Conservation (phyloP, 2,888 invertebrate species). For the Galeruca laticollis region DNA sequence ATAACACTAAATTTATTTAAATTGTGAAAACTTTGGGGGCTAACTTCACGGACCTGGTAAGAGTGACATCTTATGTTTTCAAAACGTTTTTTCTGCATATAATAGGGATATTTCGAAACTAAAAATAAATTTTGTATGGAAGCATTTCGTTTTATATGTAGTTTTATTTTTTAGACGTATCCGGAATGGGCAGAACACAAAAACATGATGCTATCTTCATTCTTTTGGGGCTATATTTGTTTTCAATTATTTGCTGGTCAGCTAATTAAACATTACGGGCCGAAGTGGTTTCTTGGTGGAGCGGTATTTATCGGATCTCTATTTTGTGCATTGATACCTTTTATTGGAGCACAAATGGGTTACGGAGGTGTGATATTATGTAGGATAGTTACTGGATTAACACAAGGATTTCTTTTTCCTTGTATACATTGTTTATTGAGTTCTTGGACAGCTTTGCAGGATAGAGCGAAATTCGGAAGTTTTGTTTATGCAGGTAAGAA, state of each 20-base stretch:
- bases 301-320: conserved; percentile 72
- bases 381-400: conserved; percentile 53
- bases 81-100: too few species aligned
- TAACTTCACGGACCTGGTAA: too few species aligned
- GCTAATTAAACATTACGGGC: conserved; percentile 80
- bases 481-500: conserved; percentile 72
- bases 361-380: conserved; percentile 50
- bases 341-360: conserved; percentile 43
- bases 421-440: conserved; percentile 78
- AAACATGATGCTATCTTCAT: conserved; percentile 75
- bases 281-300: conserved; percentile 74
- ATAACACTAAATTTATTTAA: too few species aligned
- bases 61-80: too few species aligned
- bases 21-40: too few species aligned
- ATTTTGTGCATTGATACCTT: conserved; percentile 72
- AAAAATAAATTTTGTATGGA: not conserved
- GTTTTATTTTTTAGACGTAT: conserved; percentile 40
- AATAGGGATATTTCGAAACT: too few species aligned
- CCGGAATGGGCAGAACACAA: conserved; percentile 46
- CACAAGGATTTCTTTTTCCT: conserved; percentile 79
- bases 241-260: conserved; percentile 80
- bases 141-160: not conserved
- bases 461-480: conserved; percentile 77
- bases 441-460: conserved; percentile 80
- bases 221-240: conserved; percentile 84